Percentiles rank a stretch among this genome's conserved stretches.
phyloP scores from a whole-genome alignment of 2,888 invertebrate genomes.

The Meteorus colon region DNA sequence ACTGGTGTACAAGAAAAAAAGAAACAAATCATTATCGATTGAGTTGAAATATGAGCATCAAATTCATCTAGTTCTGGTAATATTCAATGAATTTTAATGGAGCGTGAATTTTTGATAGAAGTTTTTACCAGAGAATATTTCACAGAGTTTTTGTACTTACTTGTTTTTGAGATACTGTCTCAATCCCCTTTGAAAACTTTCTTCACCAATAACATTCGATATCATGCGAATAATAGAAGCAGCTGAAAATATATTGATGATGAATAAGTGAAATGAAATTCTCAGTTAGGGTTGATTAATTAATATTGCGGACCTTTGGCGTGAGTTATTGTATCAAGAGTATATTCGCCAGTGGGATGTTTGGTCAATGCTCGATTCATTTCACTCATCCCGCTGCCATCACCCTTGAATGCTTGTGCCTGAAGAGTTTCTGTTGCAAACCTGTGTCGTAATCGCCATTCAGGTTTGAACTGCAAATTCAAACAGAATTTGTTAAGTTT shows the following conservation, averaged over 20 bases:
- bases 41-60: too few relatives aligned
- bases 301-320: slow-evolving; percentile 75
- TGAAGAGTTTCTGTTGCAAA: slow-evolving; percentile 73
- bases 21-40: too few relatives aligned
- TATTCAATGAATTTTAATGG: too few relatives aligned
- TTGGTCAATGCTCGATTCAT: slow-evolving; percentile 74
- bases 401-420: slow-evolving; percentile 67
- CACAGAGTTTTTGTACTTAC: slow-evolving; percentile 60
- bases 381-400: slow-evolving; percentile 73
- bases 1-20: too few relatives aligned
- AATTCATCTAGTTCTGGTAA: too few relatives aligned
- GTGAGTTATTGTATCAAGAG: slow-evolving; percentile 78
- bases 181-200: slow-evolving; percentile 72
- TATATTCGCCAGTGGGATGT: slow-evolving; percentile 74
- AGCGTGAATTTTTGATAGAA: too few relatives aligned
- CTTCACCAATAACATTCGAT: slow-evolving; percentile 73
- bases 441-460: slow-evolving; percentile 75
- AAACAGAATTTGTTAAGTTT: too few relatives aligned
- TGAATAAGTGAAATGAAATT: not conserved
- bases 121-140: too few relatives aligned
- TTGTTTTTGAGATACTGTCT: slow-evolving; percentile 51
- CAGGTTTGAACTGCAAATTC: slow-evolving; percentile 38
- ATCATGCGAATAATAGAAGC: slow-evolving; percentile 78
- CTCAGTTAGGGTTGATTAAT: not conserved
- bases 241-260: slow-evolving; percentile 60